These are phyloP conservation scores for Sialis lutaria DNA, from an alignment of 2,888 invertebrate genomes.

Conservation along the genomic window DNA sequence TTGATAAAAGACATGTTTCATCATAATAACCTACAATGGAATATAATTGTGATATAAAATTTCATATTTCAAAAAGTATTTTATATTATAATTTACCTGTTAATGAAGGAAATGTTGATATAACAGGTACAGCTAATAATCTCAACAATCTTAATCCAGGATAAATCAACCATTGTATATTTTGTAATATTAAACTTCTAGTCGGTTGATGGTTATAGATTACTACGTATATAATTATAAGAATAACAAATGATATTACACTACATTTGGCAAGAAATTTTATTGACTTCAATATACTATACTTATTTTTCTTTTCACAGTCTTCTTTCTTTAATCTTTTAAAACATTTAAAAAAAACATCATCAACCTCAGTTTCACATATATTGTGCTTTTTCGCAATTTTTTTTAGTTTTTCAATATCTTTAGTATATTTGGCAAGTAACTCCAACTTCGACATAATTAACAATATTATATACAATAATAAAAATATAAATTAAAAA, in stretches of 20 bases:
- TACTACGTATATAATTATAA: constrained; percentile 25
- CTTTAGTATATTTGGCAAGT: constrained; percentile 32
- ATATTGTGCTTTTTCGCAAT: constrained; percentile 40
- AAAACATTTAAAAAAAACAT: constrained; percentile 39
- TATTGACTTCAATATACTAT: background rate
- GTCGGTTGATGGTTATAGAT: constrained; percentile 41
- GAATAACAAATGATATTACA: constrained; percentile 16
- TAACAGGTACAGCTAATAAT: constrained; percentile 56
- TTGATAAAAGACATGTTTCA: constrained; percentile 67
- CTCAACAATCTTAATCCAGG: constrained; percentile 59
- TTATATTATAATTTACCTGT: constrained; percentile 33
- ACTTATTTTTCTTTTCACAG: constrained; percentile 9
- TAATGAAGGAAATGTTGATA: constrained; percentile 52
- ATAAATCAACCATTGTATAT: constrained; percentile 65
- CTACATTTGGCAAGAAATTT: constrained; percentile 13
- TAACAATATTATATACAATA: too few species aligned
- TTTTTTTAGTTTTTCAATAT: constrained; percentile 36
- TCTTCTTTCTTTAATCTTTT: constrained; percentile 21
- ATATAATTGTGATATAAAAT: too few species aligned
- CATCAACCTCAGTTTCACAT: constrained; percentile 40
- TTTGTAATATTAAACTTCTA: constrained; percentile 46
- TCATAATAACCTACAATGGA: constrained; percentile 53
- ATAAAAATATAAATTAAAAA: too few species aligned
- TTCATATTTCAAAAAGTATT: too few species aligned
- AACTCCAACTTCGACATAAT: constrained; percentile 22